Base-by-base conservation (phyloP, 2,888 invertebrate genomes). In the Thalpophila matura region DNA sequence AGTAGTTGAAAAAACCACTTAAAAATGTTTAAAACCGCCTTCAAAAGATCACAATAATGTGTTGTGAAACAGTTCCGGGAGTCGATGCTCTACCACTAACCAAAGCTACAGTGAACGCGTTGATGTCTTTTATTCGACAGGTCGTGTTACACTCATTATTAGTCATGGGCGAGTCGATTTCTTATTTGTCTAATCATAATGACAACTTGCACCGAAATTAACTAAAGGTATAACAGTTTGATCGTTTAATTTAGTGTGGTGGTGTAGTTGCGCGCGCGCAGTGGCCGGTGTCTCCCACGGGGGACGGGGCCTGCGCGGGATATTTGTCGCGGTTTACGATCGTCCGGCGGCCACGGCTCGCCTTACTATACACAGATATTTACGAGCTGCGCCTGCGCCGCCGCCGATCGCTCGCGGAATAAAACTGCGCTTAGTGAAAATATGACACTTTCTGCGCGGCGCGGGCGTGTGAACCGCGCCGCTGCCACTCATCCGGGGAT, bases 111-210 rank as follows among this genome's bases (percentile, higher is more conserved):
- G n/a, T 2, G 31, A 54, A 59, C 78, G 72, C 82, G 83, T 83
- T 83, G 82, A 83, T 77, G 80, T 83, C 83, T 83, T 83, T 81
- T 69, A 62, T 68, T 73, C 5, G 47, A 16, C 51, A 14, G 16
- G 22, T 33, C 6, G 6, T 6, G 2, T 14, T 3, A 10, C 9
- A 2, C n/a, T n/a, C 12, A 2, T 27, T 5, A 7, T 10, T 4
- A 2, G n/a, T 9, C 1, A 9, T 1, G 3, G 9, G 14, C n/a
- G 7, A 22, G 4, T 6, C 29, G 9, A 20, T 16, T n/a, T 10
- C 5, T 4, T 20, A 22, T 20, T 4, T 16, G 29, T 24, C n/a
- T 58, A 31, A 18, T n/a, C n/a, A 29, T 29, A 7, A 3, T 24
- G 10, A 12, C 4, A 20, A 12, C 4, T 33, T 2, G 1, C 33